These are phyloP conservation scores for Rhadina sibilatrix DNA, from an alignment of 2,113 vertebrate genomes.

Conservation along the genomic window DNA sequence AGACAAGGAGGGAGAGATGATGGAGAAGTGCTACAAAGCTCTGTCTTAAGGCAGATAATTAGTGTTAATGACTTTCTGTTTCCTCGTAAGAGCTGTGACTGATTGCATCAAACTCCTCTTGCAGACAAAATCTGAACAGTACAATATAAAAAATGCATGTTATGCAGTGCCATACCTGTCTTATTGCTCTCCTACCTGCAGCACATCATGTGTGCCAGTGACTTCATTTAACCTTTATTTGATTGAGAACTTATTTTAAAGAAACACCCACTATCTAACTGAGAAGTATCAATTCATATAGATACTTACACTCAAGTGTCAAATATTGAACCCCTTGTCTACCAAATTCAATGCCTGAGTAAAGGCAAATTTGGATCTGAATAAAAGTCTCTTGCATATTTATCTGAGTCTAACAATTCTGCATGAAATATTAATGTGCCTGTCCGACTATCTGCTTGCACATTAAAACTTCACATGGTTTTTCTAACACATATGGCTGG, in stretches of 20 bases:
- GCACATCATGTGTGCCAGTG: background rate
- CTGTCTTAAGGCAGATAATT: slow-evolving; percentile 36
- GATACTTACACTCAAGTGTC: background rate
- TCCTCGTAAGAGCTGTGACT: slow-evolving; percentile 33
- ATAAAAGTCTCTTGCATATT: background rate
- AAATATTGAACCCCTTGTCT: background rate
- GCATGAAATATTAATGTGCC: slow-evolving; percentile 24
- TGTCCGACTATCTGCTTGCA: background rate
- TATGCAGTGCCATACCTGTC: background rate
- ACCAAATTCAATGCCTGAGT: background rate
- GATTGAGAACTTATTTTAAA: background rate
- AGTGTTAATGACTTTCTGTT: slow-evolving; percentile 18
- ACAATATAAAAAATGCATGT: background rate
- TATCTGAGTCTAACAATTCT: background rate
- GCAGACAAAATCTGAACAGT: slow-evolving; percentile 9
- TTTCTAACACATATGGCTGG: background rate
- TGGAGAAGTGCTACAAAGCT: background rate
- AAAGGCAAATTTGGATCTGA: slow-evolving; percentile 27
- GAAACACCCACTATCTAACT: background rate
- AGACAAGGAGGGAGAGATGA: background rate
- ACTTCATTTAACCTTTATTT: slow-evolving; percentile 4
- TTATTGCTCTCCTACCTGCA: background rate
- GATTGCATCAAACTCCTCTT: slow-evolving; percentile 13
- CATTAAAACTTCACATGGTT: slow-evolving; percentile 1
- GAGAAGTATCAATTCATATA: background rate